Base-by-base conservation (phyloP, 2,797 vertebrate species). In the Taeniopygia guttata region DNA sequence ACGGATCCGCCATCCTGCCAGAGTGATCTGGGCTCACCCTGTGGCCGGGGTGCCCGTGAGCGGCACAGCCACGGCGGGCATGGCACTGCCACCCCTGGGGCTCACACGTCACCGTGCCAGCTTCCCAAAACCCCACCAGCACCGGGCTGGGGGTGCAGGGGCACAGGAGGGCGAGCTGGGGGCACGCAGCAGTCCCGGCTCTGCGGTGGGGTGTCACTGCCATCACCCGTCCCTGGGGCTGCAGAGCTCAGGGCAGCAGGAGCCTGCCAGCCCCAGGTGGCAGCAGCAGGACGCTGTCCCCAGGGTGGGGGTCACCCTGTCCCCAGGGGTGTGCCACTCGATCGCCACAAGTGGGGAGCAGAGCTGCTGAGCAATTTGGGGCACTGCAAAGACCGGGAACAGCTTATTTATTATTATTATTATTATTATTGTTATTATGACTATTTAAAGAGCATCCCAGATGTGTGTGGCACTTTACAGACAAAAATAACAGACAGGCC, bases 211-310 rank as follows among this genome's bases (percentile, higher is more conserved):
- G 2, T 11, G 20, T 8, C 4, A 2, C 30, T 42, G 36, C 36
- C 3, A 0, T 7, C 15, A 2, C 11, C 64, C 38, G 3, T 8
- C 11, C 2, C 22, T 21, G 0, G n/a, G 34, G 6, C 23, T 36
- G 52, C 55, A 29, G 67, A 0, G 2, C 62, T n/a, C 3, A 4
- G 42, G 16, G 66, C 70, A 26, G 78, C 54, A 20, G 51, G 30
- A 16, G 16, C 51, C 0, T 0, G 32, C 1, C 2, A 16, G 45
- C 40, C 5, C 6, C 4, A 3, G 68, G 40, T 0, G 11, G 46
- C 18, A 20, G 60, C 68, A 13, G 40, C 54, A 42, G 60, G 29
- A 6, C 7, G 0, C 68, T 46, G 76, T 38, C n/a, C 60, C 36
- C 12, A 1, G 40, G 34, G 2, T 3, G 5, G 4, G 40, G 42